phyloP scores from a whole-genome alignment of 1,140 invertebrate species.

The Drosophila mayri region DNA sequence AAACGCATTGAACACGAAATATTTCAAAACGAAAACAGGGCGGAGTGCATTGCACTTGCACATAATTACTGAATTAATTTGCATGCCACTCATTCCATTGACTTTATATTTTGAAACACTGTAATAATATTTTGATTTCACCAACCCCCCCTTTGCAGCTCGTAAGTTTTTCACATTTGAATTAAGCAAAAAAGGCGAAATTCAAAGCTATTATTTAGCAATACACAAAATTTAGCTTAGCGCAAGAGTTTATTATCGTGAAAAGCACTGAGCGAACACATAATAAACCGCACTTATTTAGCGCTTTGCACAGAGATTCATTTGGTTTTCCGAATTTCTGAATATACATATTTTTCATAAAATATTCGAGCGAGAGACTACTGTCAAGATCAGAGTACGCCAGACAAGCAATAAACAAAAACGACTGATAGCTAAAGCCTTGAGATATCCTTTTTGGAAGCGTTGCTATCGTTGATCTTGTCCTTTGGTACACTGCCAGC shows the following conservation, averaged over 20 bases:
- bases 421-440: slow-evolving; percentile 55
- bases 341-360: slow-evolving; percentile 35
- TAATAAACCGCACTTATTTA: slow-evolving; percentile 69
- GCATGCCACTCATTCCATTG: slow-evolving; percentile 34
- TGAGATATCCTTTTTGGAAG: not conserved
- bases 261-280: slow-evolving; percentile 79
- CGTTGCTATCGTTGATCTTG: slow-evolving; percentile 30
- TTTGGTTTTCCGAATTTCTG: slow-evolving; percentile 32
- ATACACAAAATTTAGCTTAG: slow-evolving; percentile 34
- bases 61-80: slow-evolving; percentile 25
- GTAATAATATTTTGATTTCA: slow-evolving; percentile 60
- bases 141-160: slow-evolving; percentile 57
- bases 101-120: slow-evolving; percentile 54
- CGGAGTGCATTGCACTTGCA: slow-evolving; percentile 60
- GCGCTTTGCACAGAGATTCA: slow-evolving; percentile 55
- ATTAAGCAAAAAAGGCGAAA: slow-evolving; percentile 53
- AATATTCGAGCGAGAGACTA: slow-evolving; percentile 28
- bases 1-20: slow-evolving; percentile 64
- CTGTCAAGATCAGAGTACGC: slow-evolving; percentile 63
- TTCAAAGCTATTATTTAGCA: slow-evolving; percentile 21
- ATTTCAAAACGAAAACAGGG: slow-evolving; percentile 18
- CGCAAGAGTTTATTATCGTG: slow-evolving; percentile 84
- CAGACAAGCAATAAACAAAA: slow-evolving; percentile 32
- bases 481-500: slow-evolving; percentile 51
- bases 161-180: slow-evolving; percentile 67